Conservation (phyloP, 2,888 invertebrate species). For the Tachina fera region DNA sequence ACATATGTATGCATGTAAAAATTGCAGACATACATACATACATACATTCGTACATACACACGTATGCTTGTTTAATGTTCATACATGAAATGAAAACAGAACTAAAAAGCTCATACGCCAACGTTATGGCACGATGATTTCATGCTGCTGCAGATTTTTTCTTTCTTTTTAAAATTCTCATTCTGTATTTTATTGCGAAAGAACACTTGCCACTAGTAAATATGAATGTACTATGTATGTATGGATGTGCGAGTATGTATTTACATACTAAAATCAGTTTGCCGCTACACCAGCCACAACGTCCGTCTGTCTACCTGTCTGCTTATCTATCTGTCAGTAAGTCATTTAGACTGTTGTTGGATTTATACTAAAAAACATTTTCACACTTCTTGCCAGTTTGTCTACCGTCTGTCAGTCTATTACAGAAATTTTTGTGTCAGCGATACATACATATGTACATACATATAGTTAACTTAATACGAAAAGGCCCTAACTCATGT, state of each 20-base stretch:
- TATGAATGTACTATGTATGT: neutral
- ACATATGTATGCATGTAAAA: neutral
- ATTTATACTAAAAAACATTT: conserved; percentile 10
- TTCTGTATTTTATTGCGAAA: conserved; percentile 76
- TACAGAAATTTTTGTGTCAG: conserved; percentile 50
- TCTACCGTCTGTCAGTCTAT: conserved; percentile 49
- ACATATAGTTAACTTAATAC: no score
- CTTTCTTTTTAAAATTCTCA: conserved; percentile 28
- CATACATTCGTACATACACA: neutral
- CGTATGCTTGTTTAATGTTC: neutral
- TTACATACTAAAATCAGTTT: conserved; percentile 71
- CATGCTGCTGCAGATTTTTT: conserved; percentile 69
- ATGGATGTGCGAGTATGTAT: neutral
- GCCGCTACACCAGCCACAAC: conserved; percentile 44
- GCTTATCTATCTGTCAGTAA: neutral
- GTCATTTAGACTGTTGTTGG: conserved; percentile 9
- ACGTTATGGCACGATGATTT: conserved; percentile 72
- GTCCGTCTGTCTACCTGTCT: conserved; percentile 13
- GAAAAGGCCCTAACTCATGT: no score
- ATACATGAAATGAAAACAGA: conserved; percentile 47
- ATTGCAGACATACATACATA: neutral
- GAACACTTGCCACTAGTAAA: conserved; percentile 76
- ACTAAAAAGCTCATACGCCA: conserved; percentile 58
- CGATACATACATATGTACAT: neutral
- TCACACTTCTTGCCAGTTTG: conserved; percentile 38